phyloP scores from a whole-genome alignment of 2,797 vertebrate species.

The Adrianichthys oophorus region DNA sequence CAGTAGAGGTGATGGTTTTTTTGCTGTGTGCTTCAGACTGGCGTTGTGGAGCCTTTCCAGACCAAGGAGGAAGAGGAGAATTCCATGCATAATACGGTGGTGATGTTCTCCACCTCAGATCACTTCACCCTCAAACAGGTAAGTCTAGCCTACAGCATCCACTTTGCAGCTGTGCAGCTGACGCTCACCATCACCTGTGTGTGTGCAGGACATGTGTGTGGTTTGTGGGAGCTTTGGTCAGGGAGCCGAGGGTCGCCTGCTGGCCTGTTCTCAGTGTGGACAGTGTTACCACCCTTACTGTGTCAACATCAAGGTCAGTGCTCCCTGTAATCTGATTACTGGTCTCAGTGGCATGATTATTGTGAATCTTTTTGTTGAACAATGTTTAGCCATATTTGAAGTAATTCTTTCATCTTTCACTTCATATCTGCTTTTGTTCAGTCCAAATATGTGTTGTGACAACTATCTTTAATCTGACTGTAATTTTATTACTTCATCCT shows the following conservation, averaged over 20 bases:
- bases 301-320: conserved; percentile 93
- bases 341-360: neutral
- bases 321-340: neutral
- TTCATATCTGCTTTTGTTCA: no score
- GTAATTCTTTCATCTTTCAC: no score
- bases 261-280: conserved; percentile 95
- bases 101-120: conserved; percentile 94
- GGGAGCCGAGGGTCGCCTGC: conserved; percentile 89
- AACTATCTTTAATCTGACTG: no score
- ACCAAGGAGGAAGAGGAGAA: conserved; percentile 95
- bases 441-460: no score
- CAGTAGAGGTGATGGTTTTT: neutral
- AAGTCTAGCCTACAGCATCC: neutral
- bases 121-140: conserved; percentile 96
- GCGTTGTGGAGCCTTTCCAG: conserved; percentile 79
- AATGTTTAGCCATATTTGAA: no score
- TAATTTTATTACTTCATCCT: no score
- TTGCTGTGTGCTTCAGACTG: conserved; percentile 26
- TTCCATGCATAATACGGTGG: conserved; percentile 97
- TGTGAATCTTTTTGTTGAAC: neutral
- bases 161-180: conserved; percentile 6
- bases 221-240: conserved; percentile 97
- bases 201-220: conserved; percentile 92
- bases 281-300: conserved; percentile 99
- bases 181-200: neutral